Percentiles rank a stretch among this genome's conserved stretches.
phyloP scores from a whole-genome alignment of 2,797 vertebrate genomes.

The Sebastes cheni region DNA sequence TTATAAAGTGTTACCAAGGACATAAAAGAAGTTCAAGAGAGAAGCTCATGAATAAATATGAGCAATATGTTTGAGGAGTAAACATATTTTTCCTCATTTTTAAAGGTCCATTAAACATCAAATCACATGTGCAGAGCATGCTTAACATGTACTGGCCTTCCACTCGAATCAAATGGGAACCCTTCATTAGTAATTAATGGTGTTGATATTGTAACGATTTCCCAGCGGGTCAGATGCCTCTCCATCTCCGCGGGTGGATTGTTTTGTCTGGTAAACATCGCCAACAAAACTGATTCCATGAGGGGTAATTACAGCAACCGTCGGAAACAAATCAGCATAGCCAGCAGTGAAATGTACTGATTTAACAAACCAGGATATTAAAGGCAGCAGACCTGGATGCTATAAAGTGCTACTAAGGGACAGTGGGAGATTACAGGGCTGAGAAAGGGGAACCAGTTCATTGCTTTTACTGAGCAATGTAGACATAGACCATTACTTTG shows the following conservation, averaged over 20 bases:
- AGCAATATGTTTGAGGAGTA: background rate
- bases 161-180: slow-evolving; percentile 18
- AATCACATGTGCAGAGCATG: slow-evolving; percentile 5
- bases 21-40: background rate
- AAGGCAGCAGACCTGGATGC: slow-evolving; percentile 54
- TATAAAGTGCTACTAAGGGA: slow-evolving; percentile 48
- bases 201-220: slow-evolving; percentile 65
- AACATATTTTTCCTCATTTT: slow-evolving; percentile 10
- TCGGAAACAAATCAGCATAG: slow-evolving; percentile 45
- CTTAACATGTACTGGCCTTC: slow-evolving; percentile 18
- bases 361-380: slow-evolving; percentile 65
- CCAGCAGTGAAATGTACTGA: slow-evolving; percentile 36
- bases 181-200: slow-evolving; percentile 59
- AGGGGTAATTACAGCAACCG: slow-evolving; percentile 61
- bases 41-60: slow-evolving; percentile 32
- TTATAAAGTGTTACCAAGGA: background rate
- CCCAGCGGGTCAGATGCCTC: slow-evolving; percentile 51
- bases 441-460: slow-evolving; percentile 39
- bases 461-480: slow-evolving; percentile 59
- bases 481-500: slow-evolving; percentile 50
- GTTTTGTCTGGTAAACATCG: slow-evolving; percentile 63
- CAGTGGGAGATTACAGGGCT: slow-evolving; percentile 42
- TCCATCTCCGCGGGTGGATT: slow-evolving; percentile 50
- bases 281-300: slow-evolving; percentile 51
- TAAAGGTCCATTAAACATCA: slow-evolving; percentile 29